Evolutionary conservation across 1,140 invertebrate species (phyloP).

Genomic region (Rhopalosiphum padi): DNA sequence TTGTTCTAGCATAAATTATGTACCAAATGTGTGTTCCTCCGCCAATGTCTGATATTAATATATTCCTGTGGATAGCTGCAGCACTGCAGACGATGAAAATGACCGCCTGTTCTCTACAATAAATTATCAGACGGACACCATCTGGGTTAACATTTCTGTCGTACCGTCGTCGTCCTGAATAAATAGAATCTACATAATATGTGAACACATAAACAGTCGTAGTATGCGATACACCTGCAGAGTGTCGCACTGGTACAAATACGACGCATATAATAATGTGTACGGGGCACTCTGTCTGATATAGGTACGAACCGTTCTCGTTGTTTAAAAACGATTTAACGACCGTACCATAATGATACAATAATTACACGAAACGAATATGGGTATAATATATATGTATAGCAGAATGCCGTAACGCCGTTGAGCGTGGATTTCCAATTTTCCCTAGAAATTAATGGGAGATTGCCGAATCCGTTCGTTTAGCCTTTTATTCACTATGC

Average conservation of each 20-base stretch:
- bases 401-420: neutral
- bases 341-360: conserved; percentile 7
- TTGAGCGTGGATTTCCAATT: neutral
- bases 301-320: neutral
- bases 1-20: neutral
- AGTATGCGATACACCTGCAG: neutral
- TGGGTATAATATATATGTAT: neutral
- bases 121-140: neutral
- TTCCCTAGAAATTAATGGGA: neutral
- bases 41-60: neutral
- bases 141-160: neutral
- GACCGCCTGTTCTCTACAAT: neutral
- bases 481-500: neutral
- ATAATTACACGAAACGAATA: neutral
- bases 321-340: conserved; percentile 18
- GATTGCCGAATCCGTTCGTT: neutral
- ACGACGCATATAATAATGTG: neutral
- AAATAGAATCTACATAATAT: conserved; percentile 18
- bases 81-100: neutral
- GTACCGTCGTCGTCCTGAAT: neutral
- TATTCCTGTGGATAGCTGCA: neutral
- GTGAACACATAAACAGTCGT: neutral
- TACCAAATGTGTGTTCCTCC: neutral
- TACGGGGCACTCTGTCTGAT: neutral
- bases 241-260: neutral